A percentile compares a stretch with the other conserved stretches of the same genome.
phyloP scores from a whole-genome alignment of 1,140 invertebrate species.

The Dryas iulia region DNA sequence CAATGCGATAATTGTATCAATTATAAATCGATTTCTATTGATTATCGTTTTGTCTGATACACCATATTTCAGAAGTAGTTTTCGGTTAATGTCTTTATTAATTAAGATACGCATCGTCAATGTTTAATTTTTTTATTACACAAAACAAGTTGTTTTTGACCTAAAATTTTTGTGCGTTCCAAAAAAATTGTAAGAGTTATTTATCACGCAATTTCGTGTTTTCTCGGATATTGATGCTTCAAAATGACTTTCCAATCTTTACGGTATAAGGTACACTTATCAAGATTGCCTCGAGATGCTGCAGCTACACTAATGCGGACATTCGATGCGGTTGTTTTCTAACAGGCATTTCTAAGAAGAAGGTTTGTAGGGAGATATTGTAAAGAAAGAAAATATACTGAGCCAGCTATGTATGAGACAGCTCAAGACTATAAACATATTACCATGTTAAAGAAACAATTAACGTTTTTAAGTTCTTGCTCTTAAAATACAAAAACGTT shows the following conservation, averaged over 20 bases:
- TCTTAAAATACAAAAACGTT: neutral
- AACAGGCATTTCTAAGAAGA: neutral
- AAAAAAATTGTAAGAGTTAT: neutral
- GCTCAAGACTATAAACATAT: neutral
- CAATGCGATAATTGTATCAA: too few species aligned
- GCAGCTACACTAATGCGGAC: slow-evolving; percentile 16
- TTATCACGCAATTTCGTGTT: slow-evolving; percentile 5
- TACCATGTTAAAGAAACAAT: neutral
- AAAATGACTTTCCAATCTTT: slow-evolving; percentile 16
- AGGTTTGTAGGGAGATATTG: neutral
- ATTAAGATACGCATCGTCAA: neutral
- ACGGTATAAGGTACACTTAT: slow-evolving; percentile 17
- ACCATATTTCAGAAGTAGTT: too few species aligned
- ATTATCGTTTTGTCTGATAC: too few species aligned
- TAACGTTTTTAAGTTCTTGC: neutral
- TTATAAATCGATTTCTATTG: too few species aligned
- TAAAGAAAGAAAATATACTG: neutral
- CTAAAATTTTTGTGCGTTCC: neutral
- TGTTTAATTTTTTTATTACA: neutral
- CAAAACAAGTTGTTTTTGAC: neutral
- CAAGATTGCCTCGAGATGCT: slow-evolving; percentile 18
- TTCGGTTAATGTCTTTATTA: neutral
- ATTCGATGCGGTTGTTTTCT: slow-evolving; percentile 33
- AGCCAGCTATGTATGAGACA: too few species aligned
- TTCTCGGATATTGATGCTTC: neutral